Evolutionary conservation across 2,888 invertebrate genomes (phyloP).

Genomic region (Dryobotodes eremita): DNA sequence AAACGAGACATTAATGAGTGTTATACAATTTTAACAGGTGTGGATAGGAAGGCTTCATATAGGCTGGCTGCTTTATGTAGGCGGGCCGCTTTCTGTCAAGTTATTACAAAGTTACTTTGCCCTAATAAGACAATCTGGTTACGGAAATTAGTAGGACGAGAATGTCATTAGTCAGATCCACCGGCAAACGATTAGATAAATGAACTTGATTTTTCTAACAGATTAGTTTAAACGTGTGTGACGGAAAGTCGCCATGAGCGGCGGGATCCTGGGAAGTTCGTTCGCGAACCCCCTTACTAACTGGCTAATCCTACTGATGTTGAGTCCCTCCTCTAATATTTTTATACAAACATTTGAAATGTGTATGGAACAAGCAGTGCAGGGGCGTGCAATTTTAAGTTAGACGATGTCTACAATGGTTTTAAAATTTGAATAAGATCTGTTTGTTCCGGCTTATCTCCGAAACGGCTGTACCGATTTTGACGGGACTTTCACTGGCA

Average conservation of each 20-base stretch:
- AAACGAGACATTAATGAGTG: slow-evolving; percentile 74
- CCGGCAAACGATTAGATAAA: not conserved
- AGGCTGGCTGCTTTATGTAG: slow-evolving; percentile 55
- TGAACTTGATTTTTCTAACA: too few relatives aligned
- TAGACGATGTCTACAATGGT: not conserved
- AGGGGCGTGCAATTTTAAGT: not conserved
- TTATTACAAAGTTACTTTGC: slow-evolving; percentile 28
- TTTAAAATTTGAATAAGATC: not conserved
- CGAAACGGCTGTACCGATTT: too few relatives aligned
- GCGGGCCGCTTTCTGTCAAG: slow-evolving; percentile 44
- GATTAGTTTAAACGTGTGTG: not conserved
- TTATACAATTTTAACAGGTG: slow-evolving; percentile 71
- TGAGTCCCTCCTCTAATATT: not conserved
- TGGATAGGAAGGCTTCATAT: slow-evolving; percentile 61
- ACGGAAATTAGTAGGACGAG: not conserved
- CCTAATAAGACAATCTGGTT: slow-evolving; percentile 22
- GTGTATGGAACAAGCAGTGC: not conserved
- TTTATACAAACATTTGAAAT: not conserved
- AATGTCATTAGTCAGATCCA: not conserved
- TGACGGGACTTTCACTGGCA: too few relatives aligned
- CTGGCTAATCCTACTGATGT: not conserved
- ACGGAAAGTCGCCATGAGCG: not conserved
- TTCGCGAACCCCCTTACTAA: not conserved
- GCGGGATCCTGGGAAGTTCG: not conserved
- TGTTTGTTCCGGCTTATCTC: too few relatives aligned